Conservation (phyloP, 2,113 vertebrate genomes). For the Colossoma macropomum region DNA sequence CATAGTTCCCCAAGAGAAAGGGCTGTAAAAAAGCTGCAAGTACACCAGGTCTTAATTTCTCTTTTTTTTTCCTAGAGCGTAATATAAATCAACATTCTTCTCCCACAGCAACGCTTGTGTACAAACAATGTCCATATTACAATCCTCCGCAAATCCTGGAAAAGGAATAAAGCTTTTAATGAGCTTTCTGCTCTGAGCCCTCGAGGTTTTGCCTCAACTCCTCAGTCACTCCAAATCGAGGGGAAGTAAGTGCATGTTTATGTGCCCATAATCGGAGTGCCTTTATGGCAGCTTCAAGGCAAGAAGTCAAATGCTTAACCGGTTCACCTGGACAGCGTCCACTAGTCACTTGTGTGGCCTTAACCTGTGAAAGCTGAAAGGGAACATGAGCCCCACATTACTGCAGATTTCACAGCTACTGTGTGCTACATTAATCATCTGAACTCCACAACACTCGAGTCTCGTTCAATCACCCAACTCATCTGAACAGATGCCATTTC, state of each 20-base stretch:
- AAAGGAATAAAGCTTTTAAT: slow-evolving; percentile 78
- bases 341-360: not conserved
- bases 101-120: slow-evolving; percentile 74
- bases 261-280: slow-evolving; percentile 13
- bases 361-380: not conserved
- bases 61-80: slow-evolving; percentile 54
- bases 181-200: slow-evolving; percentile 74
- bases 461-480: slow-evolving; percentile 24
- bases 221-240: not conserved
- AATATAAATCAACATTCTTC: slow-evolving; percentile 75
- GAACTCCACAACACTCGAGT: slow-evolving; percentile 39
- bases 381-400: not conserved
- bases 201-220: slow-evolving; percentile 65
- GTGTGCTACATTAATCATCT: not conserved
- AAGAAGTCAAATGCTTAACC: slow-evolving; percentile 17
- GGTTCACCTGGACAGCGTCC: not conserved
- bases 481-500: slow-evolving; percentile 15
- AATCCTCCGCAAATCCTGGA: slow-evolving; percentile 70
- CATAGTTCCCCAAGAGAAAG: slow-evolving; percentile 67
- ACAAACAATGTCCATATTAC: slow-evolving; percentile 76
- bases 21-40: not conserved
- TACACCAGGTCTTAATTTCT: slow-evolving; percentile 24
- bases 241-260: slow-evolving; percentile 52
- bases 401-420: not conserved
- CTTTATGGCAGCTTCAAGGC: slow-evolving; percentile 18